Percentiles rank a stretch among this genome's conserved stretches.
Conservation (phyloP, 37 sponge, comb jelly and placozoan genomes). For the Crambe crambe region DNA sequence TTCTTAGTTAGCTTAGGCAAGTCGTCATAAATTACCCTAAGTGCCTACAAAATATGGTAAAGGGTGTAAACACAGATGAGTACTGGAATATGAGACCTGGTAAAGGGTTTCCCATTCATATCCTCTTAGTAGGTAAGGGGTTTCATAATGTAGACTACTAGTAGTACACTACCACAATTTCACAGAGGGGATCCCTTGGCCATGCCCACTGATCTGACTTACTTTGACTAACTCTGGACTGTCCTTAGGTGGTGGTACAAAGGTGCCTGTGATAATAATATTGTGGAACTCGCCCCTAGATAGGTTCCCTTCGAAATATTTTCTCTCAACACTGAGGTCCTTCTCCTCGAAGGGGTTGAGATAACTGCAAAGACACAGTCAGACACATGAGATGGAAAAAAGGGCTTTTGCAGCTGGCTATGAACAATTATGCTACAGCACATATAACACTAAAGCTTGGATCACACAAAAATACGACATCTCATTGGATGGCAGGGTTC, state of each 20-base stretch:
- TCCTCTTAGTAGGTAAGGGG: too few species aligned
- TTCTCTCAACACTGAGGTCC: constrained; percentile 62
- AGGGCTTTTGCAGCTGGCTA: background rate
- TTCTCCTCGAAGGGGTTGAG: constrained; percentile 70
- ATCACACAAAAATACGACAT: too few species aligned
- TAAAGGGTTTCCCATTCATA: background rate
- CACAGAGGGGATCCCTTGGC: too few species aligned
- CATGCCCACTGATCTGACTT: too few species aligned
- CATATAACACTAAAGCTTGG: background rate
- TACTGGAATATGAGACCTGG: background rate
- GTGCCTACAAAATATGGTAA: too few species aligned
- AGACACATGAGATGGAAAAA: background rate
- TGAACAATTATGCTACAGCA: too few species aligned
- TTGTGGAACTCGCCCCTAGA: constrained; percentile 55
- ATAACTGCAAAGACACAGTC: constrained; percentile 39
- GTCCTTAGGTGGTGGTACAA: constrained; percentile 54
- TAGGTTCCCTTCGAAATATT: constrained; percentile 65
- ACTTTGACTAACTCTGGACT: constrained; percentile 52
- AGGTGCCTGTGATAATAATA: constrained; percentile 51
- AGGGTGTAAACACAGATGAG: constrained; percentile 1
- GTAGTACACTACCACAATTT: too few species aligned
- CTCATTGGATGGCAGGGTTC: too few species aligned
- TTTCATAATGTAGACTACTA: too few species aligned
- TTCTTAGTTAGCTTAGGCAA: constrained; percentile 44
- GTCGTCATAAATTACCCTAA: constrained; percentile 41